Percentiles rank a stretch among this genome's conserved stretches.
Conservation (phyloP, 2,113 vertebrate species). For the Danio rerio region DNA sequence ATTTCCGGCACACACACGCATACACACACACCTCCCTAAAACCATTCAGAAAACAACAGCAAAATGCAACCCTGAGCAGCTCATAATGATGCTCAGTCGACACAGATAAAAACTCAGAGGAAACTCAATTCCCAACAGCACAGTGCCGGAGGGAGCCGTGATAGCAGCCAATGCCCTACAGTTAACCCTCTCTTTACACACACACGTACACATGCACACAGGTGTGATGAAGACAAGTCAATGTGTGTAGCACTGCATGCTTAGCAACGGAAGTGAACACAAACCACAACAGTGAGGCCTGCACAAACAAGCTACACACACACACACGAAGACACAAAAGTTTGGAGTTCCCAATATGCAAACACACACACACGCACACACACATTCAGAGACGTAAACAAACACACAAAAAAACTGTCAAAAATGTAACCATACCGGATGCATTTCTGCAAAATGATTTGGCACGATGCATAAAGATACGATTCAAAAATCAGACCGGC, state of each 20-base stretch:
- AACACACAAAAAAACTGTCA: not conserved
- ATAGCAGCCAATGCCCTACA: conserved; percentile 45
- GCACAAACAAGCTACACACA: conserved; percentile 38
- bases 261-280: conserved; percentile 56
- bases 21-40: not conserved
- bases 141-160: conserved; percentile 33
- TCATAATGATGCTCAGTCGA: conserved; percentile 29
- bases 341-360: not conserved
- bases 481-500: not conserved
- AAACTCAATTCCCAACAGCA: conserved; percentile 33
- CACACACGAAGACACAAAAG: not conserved
- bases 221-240: conserved; percentile 45
- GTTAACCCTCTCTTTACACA: conserved; percentile 42
- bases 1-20: conserved; percentile 32
- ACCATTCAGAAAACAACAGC: conserved; percentile 39
- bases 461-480: not conserved
- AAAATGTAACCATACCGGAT: not conserved
- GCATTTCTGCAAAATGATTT: not conserved
- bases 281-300: conserved; percentile 42
- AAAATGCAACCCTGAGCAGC: conserved; percentile 1
- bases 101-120: conserved; percentile 32
- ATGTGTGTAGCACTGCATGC: conserved; percentile 41
- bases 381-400: not conserved
- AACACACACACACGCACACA: not conserved
- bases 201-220: conserved; percentile 37